These are phyloP conservation scores for Poecilus cupreus DNA, from an alignment of 2,888 invertebrate species.

Conservation along the genomic window DNA sequence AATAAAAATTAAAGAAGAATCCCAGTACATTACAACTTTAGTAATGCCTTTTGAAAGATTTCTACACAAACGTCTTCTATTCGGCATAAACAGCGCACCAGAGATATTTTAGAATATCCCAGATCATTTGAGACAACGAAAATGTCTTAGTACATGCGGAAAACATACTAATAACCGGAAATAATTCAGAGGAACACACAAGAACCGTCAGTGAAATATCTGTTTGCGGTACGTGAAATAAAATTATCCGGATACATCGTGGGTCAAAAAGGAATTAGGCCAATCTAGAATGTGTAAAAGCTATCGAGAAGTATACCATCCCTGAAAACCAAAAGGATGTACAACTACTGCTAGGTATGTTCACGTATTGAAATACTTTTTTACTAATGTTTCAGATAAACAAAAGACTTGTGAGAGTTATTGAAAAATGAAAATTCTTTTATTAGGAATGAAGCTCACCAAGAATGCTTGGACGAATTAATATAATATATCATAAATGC, in stretches of 20 bases:
- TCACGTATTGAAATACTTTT: constrained; percentile 62
- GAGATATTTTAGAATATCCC: constrained; percentile 60
- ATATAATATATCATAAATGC: constrained; percentile 60
- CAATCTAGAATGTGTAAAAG: constrained; percentile 54
- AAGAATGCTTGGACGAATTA: constrained; percentile 62
- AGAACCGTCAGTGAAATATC: constrained; percentile 62
- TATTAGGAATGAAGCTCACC: constrained; percentile 62
- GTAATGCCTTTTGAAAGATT: constrained; percentile 52
- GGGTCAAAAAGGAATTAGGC: constrained; percentile 59
- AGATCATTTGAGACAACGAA: constrained; percentile 27
- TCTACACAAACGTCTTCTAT: constrained; percentile 54
- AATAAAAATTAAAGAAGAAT: constrained; percentile 57
- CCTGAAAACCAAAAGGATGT: constrained; percentile 60
- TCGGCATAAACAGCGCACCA: constrained; percentile 33
- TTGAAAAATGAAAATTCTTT: constrained; percentile 42
- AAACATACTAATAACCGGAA: constrained; percentile 60
- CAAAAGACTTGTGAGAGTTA: constrained; percentile 61
- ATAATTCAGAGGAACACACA: background rate
- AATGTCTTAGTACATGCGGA: constrained; percentile 62
- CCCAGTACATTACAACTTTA: constrained; percentile 54
- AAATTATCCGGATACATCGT: constrained; percentile 64
- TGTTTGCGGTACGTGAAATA: constrained; percentile 61
- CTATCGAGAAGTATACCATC: constrained; percentile 55
- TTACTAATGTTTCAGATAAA: constrained; percentile 60
- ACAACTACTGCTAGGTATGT: constrained; percentile 61